These are phyloP conservation scores for Sigmodon hispidus DNA, from an alignment of 2,113 vertebrate genomes.

Conservation along the genomic window DNA sequence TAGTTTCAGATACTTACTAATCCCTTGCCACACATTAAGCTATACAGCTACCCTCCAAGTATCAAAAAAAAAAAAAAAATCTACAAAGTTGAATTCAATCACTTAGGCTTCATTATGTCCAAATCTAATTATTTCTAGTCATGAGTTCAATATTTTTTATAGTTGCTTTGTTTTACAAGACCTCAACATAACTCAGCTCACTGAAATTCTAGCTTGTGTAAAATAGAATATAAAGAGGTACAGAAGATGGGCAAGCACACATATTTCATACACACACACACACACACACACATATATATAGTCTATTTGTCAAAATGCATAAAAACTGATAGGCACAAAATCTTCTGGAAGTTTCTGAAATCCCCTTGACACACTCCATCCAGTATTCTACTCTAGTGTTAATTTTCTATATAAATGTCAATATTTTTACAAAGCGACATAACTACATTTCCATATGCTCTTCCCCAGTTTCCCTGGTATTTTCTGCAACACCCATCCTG, in stretches of 20 bases:
- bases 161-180: constrained; percentile 28
- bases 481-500: neutral
- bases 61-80: constrained; percentile 16
- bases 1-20: neutral
- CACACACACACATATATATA: neutral
- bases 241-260: neutral
- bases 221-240: neutral
- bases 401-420: constrained; percentile 28
- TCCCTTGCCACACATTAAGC: neutral
- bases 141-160: constrained; percentile 36
- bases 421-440: neutral
- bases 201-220: neutral
- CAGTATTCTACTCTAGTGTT: neutral
- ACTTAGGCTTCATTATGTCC: neutral
- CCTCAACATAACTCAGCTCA: neutral
- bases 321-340: neutral
- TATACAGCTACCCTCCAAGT: neutral
- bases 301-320: constrained; percentile 6
- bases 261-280: neutral
- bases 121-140: constrained; percentile 9
- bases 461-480: neutral
- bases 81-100: neutral
- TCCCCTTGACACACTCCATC: neutral
- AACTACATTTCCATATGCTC: neutral
- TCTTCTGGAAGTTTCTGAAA: constrained; percentile 3